Percentiles rank a stretch among this genome's conserved stretches.
Evolutionary conservation across 2,888 invertebrate genomes (phyloP).

Genomic region (Coenonympha glycerion): DNA sequence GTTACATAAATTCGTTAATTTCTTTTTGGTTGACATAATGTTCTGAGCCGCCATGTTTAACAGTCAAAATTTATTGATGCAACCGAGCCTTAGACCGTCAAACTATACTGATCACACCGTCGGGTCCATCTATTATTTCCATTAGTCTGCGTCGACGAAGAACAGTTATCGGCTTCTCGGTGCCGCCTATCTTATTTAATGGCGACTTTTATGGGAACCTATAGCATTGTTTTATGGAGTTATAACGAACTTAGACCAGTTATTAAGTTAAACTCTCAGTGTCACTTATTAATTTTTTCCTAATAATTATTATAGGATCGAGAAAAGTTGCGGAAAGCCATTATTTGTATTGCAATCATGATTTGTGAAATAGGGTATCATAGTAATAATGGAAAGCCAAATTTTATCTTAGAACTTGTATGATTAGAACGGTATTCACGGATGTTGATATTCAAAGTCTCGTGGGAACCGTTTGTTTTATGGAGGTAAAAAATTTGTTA

Average conservation of each 20-base stretch:
- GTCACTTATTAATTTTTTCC: constrained; percentile 9
- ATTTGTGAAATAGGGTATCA: background rate
- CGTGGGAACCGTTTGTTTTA: too few species aligned
- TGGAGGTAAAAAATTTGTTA: too few species aligned
- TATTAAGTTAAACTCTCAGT: constrained; percentile 13
- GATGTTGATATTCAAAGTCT: too few species aligned
- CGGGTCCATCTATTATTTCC: constrained; percentile 47
- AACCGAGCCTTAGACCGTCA: background rate
- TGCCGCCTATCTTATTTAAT: constrained; percentile 50
- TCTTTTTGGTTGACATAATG: too few species aligned
- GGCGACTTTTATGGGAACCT: constrained; percentile 53
- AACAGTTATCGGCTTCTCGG: constrained; percentile 58
- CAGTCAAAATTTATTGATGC: too few species aligned
- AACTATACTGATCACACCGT: background rate
- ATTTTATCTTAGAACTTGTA: background rate
- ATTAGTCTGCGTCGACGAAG: constrained; percentile 33
- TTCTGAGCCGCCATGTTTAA: too few species aligned
- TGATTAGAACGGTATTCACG: background rate
- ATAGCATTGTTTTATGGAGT: constrained; percentile 41
- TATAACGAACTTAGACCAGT: constrained; percentile 24
- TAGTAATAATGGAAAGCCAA: too few species aligned
- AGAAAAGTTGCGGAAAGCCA: constrained; percentile 1
- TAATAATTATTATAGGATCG: background rate
- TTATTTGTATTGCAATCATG: background rate
- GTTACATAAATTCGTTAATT: too few species aligned